A percentile compares a stretch with the other conserved stretches of the same genome.
These are phyloP conservation scores for Melanostigma gelatinosum DNA, from an alignment of 2,113 vertebrate species.

Conservation along the genomic window DNA sequence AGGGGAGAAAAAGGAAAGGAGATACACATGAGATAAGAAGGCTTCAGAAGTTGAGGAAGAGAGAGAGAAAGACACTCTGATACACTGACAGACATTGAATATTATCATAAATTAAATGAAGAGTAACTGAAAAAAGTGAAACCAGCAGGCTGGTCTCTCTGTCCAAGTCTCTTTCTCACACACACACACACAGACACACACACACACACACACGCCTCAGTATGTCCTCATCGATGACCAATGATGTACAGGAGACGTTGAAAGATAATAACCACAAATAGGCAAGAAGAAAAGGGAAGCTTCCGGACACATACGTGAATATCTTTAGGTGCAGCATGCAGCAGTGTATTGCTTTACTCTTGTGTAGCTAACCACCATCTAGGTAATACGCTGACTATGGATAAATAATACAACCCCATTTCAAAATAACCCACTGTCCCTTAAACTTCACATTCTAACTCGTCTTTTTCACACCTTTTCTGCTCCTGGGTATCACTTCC, in stretches of 20 bases:
- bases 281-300: not conserved
- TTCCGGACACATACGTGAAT: not conserved
- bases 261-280: conserved; percentile 12
- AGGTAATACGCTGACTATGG: not conserved
- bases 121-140: not conserved
- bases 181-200: not conserved
- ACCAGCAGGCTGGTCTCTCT: conserved; percentile 11
- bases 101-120: conserved; percentile 33
- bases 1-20: not conserved
- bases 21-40: not conserved
- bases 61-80: not conserved
- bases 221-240: conserved; percentile 26
- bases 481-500: not conserved
- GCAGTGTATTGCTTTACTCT: not conserved
- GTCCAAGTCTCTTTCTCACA: not conserved
- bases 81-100: conserved; percentile 25
- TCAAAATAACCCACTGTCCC: too few relatives aligned
- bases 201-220: conserved; percentile 11
- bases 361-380: not conserved
- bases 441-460: not conserved
- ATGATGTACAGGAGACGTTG: not conserved
- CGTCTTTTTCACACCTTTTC: not conserved
- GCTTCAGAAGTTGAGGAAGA: not conserved
- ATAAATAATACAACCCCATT: too few relatives aligned
- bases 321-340: not conserved